Evolutionary conservation across 1,140 invertebrate species (phyloP).

Genomic region (Tenebrio molitor): DNA sequence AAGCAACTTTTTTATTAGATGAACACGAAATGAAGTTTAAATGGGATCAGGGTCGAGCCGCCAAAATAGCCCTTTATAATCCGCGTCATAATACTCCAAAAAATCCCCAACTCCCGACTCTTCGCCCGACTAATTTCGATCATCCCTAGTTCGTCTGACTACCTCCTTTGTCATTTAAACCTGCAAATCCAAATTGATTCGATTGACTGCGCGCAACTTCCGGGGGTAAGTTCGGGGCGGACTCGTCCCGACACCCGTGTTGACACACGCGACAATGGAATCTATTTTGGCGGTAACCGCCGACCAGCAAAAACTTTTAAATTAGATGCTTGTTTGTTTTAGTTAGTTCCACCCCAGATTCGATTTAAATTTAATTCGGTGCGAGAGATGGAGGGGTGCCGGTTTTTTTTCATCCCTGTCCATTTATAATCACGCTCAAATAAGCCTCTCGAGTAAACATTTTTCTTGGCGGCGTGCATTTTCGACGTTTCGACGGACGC

Average conservation of each 20-base stretch:
- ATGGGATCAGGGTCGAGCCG: slow-evolving; percentile 10
- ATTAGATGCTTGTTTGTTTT: slow-evolving; percentile 17
- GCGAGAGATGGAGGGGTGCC: not conserved
- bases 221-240: not conserved
- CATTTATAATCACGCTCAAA: no score
- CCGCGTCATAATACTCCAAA: slow-evolving; percentile 24
- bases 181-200: slow-evolving; percentile 31
- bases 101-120: not conserved
- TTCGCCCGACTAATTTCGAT: slow-evolving; percentile 34
- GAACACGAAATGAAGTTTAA: slow-evolving; percentile 28
- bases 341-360: slow-evolving; percentile 1
- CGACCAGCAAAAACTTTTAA: slow-evolving; percentile 2
- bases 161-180: slow-evolving; percentile 30
- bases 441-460: not conserved
- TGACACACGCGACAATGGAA: slow-evolving; percentile 13
- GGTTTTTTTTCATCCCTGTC: no score
- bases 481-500: no score
- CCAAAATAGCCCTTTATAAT: slow-evolving; percentile 30
- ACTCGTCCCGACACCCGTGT: not conserved
- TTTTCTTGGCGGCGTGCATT: not conserved
- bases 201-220: slow-evolving; percentile 27
- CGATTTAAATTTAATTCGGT: slow-evolving; percentile 26
- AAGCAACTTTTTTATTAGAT: slow-evolving; percentile 30
- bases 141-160: not conserved
- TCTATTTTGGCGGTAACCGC: slow-evolving; percentile 3